These are phyloP conservation scores for Pomatorhinus ruficollis DNA, from an alignment of 2,113 vertebrate genomes.

Conservation along the genomic window DNA sequence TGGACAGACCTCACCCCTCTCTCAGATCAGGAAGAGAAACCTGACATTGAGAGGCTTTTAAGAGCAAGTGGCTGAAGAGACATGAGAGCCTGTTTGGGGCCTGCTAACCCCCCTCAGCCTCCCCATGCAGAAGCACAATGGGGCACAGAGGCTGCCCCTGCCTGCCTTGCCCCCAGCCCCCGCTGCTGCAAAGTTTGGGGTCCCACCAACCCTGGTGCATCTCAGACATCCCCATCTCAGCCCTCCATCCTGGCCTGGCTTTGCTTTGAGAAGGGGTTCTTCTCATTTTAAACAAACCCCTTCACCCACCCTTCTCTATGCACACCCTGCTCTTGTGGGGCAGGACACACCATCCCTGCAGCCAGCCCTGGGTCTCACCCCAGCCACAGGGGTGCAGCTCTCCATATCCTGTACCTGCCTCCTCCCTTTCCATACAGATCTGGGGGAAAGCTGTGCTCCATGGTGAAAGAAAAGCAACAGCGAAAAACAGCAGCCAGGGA, in stretches of 20 bases:
- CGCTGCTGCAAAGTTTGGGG: neutral
- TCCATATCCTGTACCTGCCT: neutral
- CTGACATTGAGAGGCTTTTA: neutral
- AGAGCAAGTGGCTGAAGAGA: neutral
- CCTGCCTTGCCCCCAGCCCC: neutral
- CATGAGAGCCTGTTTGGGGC: neutral
- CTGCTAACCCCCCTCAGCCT: neutral
- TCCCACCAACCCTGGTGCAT: neutral
- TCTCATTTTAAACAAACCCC: neutral
- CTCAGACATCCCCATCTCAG: neutral
- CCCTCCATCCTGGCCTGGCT: neutral
- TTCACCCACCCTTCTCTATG: neutral
- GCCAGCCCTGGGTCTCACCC: fast-evolving
- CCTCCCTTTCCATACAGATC: neutral
- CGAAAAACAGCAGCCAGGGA: constrained; percentile 40
- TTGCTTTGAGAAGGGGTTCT: neutral
- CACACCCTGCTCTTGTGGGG: neutral
- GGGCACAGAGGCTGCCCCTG: neutral
- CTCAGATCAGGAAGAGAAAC: neutral
- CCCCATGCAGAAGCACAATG: neutral
- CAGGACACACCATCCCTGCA: neutral
- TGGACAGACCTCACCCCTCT: neutral
- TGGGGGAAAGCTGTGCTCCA: constrained; percentile 70
- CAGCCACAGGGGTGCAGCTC: neutral
- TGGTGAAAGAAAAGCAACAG: constrained; percentile 49